These are phyloP conservation scores for Trichosurus vulpecula DNA, from an alignment of 2,797 vertebrate genomes.

Conservation along the genomic window DNA sequence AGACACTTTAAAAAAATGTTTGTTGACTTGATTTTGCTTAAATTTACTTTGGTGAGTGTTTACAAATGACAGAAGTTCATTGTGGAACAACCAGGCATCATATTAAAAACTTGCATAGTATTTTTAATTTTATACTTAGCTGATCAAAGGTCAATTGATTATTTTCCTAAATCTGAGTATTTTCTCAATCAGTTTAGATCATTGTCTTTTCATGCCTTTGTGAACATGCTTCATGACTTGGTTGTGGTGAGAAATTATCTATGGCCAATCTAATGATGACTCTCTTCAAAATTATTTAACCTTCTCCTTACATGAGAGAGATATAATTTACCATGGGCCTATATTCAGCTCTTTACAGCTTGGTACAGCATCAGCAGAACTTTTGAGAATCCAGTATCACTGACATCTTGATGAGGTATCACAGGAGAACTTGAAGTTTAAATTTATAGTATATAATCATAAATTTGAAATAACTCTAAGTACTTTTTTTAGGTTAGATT, in stretches of 20 bases:
- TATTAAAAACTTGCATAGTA: neutral
- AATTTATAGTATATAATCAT: too few relatives aligned
- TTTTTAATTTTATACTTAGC: neutral
- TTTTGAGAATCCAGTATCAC: too few relatives aligned
- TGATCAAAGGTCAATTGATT: too few relatives aligned
- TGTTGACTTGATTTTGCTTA: neutral
- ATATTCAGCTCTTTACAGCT: too few relatives aligned
- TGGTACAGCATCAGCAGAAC: too few relatives aligned
- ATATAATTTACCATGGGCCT: neutral
- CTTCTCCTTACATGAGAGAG: neutral
- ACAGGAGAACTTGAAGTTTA: too few relatives aligned
- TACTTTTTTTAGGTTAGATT: too few relatives aligned
- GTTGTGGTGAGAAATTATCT: neutral
- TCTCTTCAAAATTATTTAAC: neutral
- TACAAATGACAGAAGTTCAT: neutral
- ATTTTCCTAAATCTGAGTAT: neutral
- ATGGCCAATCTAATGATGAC: neutral
- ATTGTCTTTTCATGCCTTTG: neutral
- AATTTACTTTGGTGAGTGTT: neutral
- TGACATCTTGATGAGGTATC: too few relatives aligned
- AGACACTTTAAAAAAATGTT: neutral
- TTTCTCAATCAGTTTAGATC: neutral
- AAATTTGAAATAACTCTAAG: too few relatives aligned
- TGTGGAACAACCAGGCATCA: neutral
- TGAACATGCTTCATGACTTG: neutral